These are phyloP conservation scores for Venusia cambrica DNA, from an alignment of 2,888 invertebrate species.

Conservation along the genomic window DNA sequence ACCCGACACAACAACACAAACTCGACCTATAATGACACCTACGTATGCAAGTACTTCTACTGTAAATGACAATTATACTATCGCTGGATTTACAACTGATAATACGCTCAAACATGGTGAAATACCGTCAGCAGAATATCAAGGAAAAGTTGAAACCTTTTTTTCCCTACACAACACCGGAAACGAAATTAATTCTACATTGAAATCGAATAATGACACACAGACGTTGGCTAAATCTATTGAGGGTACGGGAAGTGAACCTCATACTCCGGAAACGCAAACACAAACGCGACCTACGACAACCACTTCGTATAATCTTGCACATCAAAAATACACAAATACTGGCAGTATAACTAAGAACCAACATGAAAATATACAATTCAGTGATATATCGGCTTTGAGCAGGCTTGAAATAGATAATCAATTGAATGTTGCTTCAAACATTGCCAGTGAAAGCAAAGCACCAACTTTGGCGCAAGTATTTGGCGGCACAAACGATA, in stretches of 20 bases:
- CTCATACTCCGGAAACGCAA: too few species aligned
- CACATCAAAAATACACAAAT: too few species aligned
- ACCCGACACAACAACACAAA: conserved; percentile 54
- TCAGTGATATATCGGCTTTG: neutral
- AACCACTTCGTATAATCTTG: too few species aligned
- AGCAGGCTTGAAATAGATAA: conserved; percentile 1
- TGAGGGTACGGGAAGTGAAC: too few species aligned
- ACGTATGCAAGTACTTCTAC: conserved; percentile 27
- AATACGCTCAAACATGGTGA: neutral
- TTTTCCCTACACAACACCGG: too few species aligned
- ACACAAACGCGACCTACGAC: too few species aligned
- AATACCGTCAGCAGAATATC: too few species aligned
- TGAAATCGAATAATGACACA: too few species aligned
- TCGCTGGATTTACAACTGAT: conserved; percentile 1
- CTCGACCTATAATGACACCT: conserved; percentile 31
- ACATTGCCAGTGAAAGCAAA: conserved; percentile 1
- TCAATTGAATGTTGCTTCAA: neutral
- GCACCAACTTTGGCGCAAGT: conserved; percentile 6
- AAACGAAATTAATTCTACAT: too few species aligned
- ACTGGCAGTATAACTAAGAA: too few species aligned
- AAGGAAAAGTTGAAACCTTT: too few species aligned
- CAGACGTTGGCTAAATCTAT: too few species aligned
- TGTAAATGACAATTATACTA: conserved; percentile 8
- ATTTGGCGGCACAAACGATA: conserved; percentile 5
- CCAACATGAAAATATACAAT: neutral